Base-by-base conservation (phyloP, 2,888 invertebrate genomes). In the Sisyra nigra region DNA sequence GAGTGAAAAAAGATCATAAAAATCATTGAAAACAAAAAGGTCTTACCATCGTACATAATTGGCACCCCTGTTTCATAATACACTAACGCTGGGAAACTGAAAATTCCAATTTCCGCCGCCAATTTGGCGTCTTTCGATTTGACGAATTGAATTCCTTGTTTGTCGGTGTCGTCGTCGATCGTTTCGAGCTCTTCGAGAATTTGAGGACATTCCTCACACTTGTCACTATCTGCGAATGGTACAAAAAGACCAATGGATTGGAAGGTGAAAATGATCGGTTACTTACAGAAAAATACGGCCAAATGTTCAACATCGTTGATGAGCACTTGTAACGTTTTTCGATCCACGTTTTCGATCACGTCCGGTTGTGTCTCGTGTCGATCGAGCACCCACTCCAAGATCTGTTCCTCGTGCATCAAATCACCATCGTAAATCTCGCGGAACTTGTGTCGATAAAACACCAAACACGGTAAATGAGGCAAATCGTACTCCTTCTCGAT, bases 11-110 rank as follows among this genome's bases (percentile, higher is more conserved):
- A 5, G 35, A 35, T 35, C 11, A 15, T 15, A 9, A 9, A 9
- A 24, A 24, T 7, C 24, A 24, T n/a, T n/a, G n/a, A n/a, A n/a
- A n/a, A n/a, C n/a, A n/a, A n/a, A 30, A 15, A 36, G 17, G 8
- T 59, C 82, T 82, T 74, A 91, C 91, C 91, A 69, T 89, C 87
- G 65, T 86, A 92, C 83, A 89, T 87, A 57, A 89, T 88, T 54
- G 91, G 91, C 52, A 88, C 87, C 50, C 88, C 88, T 46, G 88
- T 88, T 67, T 91, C 89, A 58, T 91, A 92, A 63, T 89, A 92
- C 41, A 91, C 88, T 53, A 92, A 68, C 47, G 88, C 87, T 48
- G 92, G 92, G 59, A 92, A 86, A 56, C 87, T 84, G 65, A 87
- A 86, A 57, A 92, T 87, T 50, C 91, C 89, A 55, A 91, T 82